phyloP scores from a whole-genome alignment of 1,140 invertebrate genomes.

The Drosophila hydei region DNA sequence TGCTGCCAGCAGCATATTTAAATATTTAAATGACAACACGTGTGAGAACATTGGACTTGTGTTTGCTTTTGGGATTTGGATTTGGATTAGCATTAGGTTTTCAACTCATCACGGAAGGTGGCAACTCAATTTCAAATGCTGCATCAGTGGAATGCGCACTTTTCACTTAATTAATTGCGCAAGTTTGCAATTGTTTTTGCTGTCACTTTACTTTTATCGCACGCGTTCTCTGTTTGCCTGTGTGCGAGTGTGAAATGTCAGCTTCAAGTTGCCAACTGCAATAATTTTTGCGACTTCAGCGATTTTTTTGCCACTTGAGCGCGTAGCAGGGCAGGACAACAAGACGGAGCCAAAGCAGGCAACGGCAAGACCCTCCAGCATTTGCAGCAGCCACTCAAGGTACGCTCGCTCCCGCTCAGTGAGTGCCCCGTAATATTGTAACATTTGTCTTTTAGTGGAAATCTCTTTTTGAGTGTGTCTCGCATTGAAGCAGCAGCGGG shows the following conservation, averaged over 20 bases:
- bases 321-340: slow-evolving; percentile 58
- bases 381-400: slow-evolving; percentile 74
- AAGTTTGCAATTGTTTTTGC: slow-evolving; percentile 81
- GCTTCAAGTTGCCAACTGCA: slow-evolving; percentile 80
- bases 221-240: slow-evolving; percentile 58
- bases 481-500: slow-evolving; percentile 29
- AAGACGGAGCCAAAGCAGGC: slow-evolving; percentile 1
- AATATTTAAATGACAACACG: slow-evolving; percentile 80
- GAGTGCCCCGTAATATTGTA: slow-evolving; percentile 70
- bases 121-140: slow-evolving; percentile 45
- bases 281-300: slow-evolving; percentile 81
- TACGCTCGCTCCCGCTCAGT: slow-evolving; percentile 37
- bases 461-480: slow-evolving; percentile 79
- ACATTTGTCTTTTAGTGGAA: slow-evolving; percentile 81
- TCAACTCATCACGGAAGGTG: slow-evolving; percentile 23
- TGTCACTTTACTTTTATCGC: slow-evolving; percentile 81
- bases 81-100: slow-evolving; percentile 1
- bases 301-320: slow-evolving; percentile 80
- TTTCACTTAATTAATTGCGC: slow-evolving; percentile 80
- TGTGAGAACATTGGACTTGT: slow-evolving; percentile 72
- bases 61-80: slow-evolving; percentile 27
- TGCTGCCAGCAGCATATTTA: slow-evolving; percentile 74
- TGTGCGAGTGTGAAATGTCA: slow-evolving; percentile 63
- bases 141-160: slow-evolving; percentile 61
- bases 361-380: slow-evolving; percentile 47